Evolutionary conservation across 2,113 vertebrate species (phyloP), one percentile per base, ranked within the genome.

Genomic region (Antennarius striatus): DNA sequence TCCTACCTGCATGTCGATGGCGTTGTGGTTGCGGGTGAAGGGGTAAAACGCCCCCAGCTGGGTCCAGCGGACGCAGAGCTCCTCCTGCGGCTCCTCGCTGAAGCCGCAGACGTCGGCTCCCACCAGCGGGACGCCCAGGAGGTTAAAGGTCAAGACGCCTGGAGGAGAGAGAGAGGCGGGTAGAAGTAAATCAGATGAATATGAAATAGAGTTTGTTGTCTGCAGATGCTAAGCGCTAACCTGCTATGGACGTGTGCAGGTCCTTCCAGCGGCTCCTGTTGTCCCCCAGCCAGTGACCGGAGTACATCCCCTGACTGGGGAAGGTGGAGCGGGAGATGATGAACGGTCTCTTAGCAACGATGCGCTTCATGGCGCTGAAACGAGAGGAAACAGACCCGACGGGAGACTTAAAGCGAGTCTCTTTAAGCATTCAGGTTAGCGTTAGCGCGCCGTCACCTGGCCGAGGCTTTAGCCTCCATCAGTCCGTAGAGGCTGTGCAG

Each of bases 251-350:
- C 28, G 91, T 91, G 61, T 85, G 86, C 78, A 96, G 85, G 76
- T 96, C 95, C 77, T 93, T 95, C 95, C 95, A 96, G 54, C 89
- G 89, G 68, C 95, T 96, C 52, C 69, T 79, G 88, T 96, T 96
- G 90, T 96, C 95, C 1, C 95, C 95, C 60, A 96, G 88, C 95
- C 95, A 96, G 87, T 96, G 95, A 4, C 95, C 95, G 0, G 95
- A 96, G 80, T 95, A 96, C 48, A 40, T 83, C 10, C 95, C 95
- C 85, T 96, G 95, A 88, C 95, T 93, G 28, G 95, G 94, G 90
- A 95, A 96, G 45, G 94, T 94, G 76, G 95, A 96, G 61, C 95
- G 94, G 10, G 95, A 96, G 71, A 96, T 94, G 16, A 96, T 5
- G 0, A 96, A 94, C 0, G 95, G 93, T 1, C 95, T 91, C 65